Percentiles rank a stretch among this genome's conserved stretches.
These are phyloP conservation scores for Anthophora plumipes DNA, from an alignment of 2,888 invertebrate genomes.

Conservation along the genomic window DNA sequence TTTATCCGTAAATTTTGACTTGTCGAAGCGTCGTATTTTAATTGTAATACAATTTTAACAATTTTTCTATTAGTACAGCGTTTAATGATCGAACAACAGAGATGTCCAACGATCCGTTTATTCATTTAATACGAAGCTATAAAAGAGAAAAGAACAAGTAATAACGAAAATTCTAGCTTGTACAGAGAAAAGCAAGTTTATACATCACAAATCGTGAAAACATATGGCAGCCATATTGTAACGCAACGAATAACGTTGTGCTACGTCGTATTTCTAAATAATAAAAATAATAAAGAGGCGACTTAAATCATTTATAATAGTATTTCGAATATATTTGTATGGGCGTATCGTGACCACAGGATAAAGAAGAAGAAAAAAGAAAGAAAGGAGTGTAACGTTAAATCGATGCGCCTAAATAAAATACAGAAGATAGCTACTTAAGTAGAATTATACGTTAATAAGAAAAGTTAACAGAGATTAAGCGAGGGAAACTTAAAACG, in stretches of 20 bases:
- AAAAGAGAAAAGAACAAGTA: constrained; percentile 6
- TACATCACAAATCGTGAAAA: constrained; percentile 76
- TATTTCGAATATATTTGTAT: constrained; percentile 69
- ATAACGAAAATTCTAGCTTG: constrained; percentile 42
- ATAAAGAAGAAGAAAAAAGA: constrained; percentile 12
- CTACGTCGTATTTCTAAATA: constrained; percentile 62
- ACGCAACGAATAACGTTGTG: constrained; percentile 43
- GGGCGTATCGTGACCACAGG: constrained; percentile 35
- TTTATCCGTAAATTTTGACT: constrained; percentile 26
- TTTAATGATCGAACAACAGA: background rate
- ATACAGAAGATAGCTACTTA: constrained; percentile 67
- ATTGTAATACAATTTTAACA: constrained; percentile 1
- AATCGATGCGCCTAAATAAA: constrained; percentile 54
- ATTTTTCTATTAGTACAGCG: background rate
- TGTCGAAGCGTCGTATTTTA: background rate
- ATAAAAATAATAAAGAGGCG: constrained; percentile 58
- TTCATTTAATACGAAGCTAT: constrained; percentile 2
- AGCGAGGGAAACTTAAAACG: constrained; percentile 52
- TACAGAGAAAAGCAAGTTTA: constrained; percentile 41
- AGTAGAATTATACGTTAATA: constrained; percentile 69
- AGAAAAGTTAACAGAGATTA: constrained; percentile 62
- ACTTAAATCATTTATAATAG: constrained; percentile 74
- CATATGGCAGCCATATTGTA: constrained; percentile 75
- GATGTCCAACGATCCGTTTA: constrained; percentile 21
- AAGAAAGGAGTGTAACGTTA: constrained; percentile 22